A percentile compares a stretch with the other conserved stretches of the same genome.
Conservation (phyloP, 2,888 invertebrate species). For the Pardosa pseudoannulata region DNA sequence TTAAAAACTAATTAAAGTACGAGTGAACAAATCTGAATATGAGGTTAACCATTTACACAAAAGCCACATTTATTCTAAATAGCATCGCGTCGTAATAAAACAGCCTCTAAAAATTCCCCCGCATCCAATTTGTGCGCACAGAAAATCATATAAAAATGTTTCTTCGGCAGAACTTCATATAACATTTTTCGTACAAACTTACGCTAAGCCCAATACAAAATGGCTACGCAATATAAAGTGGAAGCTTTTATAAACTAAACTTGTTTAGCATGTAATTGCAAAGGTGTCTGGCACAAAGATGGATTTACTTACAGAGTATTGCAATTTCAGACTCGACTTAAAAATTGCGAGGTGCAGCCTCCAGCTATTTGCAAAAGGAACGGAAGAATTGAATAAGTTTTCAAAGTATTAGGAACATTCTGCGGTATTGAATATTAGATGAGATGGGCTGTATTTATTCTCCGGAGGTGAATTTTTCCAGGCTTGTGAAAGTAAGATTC, state of each 20-base stretch:
- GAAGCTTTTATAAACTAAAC: neutral
- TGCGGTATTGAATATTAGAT: neutral
- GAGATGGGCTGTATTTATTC: neutral
- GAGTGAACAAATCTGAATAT: too few relatives aligned
- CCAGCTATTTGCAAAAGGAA: neutral
- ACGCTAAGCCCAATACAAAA: neutral
- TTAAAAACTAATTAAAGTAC: too few relatives aligned
- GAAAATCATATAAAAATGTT: slow-evolving; percentile 9
- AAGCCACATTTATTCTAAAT: neutral
- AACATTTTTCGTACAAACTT: slow-evolving; percentile 6
- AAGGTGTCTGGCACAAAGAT: neutral
- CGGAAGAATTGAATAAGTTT: neutral
- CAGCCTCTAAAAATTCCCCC: neutral
- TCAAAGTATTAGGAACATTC: neutral
- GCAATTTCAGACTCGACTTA: neutral
- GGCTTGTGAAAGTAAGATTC: neutral
- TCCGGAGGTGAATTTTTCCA: too few relatives aligned
- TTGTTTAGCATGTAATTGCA: slow-evolving; percentile 7
- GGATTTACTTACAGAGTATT: neutral
- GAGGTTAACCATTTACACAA: neutral
- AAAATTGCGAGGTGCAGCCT: neutral
- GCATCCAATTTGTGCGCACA: neutral
- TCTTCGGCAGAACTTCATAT: neutral
- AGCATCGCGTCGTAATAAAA: neutral
- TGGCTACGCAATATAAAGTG: neutral